Conservation (phyloP, 1,140 invertebrate genomes). For the Macrobrachium nipponense region DNA sequence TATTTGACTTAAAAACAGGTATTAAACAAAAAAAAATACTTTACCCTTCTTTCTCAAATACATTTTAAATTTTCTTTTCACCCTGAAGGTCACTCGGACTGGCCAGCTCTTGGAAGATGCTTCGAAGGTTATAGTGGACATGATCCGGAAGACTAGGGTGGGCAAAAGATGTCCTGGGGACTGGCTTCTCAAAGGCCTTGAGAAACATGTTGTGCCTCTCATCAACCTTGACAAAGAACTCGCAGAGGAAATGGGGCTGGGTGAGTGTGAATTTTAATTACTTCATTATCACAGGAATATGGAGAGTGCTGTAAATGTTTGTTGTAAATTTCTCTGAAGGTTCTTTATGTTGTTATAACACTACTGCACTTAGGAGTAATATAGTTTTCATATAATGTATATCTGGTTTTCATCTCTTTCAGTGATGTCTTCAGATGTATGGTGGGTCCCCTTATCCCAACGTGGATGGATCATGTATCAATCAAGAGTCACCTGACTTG, state of each 20-base stretch:
- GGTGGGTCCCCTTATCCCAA: constrained; percentile 62
- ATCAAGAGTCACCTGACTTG: constrained; percentile 59
- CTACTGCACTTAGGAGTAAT: not conserved
- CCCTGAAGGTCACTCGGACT: constrained; percentile 53
- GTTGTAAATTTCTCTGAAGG: not conserved
- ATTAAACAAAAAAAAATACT: not conserved
- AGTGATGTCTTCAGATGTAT: constrained; percentile 63
- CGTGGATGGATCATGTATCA: constrained; percentile 60
- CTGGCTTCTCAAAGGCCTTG: constrained; percentile 56
- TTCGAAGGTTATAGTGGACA: constrained; percentile 42
- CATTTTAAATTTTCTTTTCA: not conserved
- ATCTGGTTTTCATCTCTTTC: not conserved
- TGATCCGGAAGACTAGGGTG: constrained; percentile 59
- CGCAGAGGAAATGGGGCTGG: constrained; percentile 48
- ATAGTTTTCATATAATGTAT: not conserved
- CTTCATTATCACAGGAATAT: not conserved
- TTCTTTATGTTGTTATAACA: not conserved
- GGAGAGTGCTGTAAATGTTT: not conserved
- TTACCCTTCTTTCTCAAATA: not conserved
- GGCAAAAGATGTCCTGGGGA: constrained; percentile 55
- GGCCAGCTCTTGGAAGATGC: constrained; percentile 52
- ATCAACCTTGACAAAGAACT: constrained; percentile 56
- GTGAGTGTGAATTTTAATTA: constrained; percentile 34
- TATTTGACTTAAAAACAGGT: not conserved
- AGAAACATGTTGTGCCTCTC: constrained; percentile 59